Evolutionary conservation across 2,797 vertebrate genomes (phyloP), one percentile per base, ranked within the genome.

Genomic region (Borostomias antarcticus): DNA sequence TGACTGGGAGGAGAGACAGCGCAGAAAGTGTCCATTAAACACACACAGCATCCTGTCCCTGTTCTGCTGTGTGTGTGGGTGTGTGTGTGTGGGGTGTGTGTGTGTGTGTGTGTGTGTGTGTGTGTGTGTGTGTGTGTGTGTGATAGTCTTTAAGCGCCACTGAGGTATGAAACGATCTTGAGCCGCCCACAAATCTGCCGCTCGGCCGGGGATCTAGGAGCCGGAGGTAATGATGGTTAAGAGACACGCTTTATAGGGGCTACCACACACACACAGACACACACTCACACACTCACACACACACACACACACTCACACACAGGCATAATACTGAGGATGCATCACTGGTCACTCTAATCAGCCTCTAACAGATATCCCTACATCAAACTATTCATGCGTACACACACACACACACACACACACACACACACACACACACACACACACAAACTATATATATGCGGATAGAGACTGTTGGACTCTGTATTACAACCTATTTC

Each of bases 101-200:
- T 17, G 11, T 59, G 19, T 43, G 40, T 43, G 40, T 43, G 40
- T 43, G 40, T 43, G 40, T 40, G 37, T 40, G 37, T 40, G 37
- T 40, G 37, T 40, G 37, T 40, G 37, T 15, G 37, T 15, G 8
- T 15, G 11, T 40, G 37, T 43, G 40, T 43, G 40, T 17, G 11
- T 59, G 19, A n/a, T n/a, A n/a, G 33, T 23, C 57, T 43, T 28
- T 59, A 56, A 58, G 29, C 23, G 45, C 17, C 21, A 33, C 43
- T 59, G 13, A 25, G 23, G 56, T 25, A 26, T 64, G 47, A 70
- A 60, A 64, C 25, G 26, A 33, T 13, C 13, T 23, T 25, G 4
- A n/a, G 43, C 45, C 25, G 30, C 13, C 35, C 28, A 53, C 62
- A 54, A 65, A 60, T 60, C 62, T 33, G n/a, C 9, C 23, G 23